These are phyloP conservation scores for Chamaea fasciata DNA, from an alignment of 2,113 vertebrate genomes.

Conservation along the genomic window DNA sequence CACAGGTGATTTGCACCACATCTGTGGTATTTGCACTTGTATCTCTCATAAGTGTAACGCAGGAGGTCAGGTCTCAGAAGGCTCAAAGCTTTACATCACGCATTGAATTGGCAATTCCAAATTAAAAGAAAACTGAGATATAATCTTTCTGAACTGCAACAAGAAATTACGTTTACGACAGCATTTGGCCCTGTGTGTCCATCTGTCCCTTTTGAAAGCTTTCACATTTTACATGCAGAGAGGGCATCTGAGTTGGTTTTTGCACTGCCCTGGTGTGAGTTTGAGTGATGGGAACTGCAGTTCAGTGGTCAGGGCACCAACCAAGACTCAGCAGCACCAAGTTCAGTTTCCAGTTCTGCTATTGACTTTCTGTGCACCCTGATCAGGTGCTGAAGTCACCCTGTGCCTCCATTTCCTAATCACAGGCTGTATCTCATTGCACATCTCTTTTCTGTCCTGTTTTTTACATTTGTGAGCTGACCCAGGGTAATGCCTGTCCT, in stretches of 20 bases:
- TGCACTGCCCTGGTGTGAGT: accelerated
- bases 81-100: conserved; percentile 13
- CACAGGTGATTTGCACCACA: neutral
- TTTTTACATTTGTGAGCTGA: neutral
- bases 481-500: neutral
- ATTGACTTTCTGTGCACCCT: neutral
- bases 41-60: neutral
- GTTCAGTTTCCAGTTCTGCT: neutral
- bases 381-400: neutral
- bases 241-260: neutral
- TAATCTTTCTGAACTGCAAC: neutral
- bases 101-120: conserved; percentile 21
- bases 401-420: neutral
- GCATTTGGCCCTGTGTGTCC: neutral
- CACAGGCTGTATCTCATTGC: neutral
- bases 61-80: neutral
- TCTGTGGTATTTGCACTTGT: neutral
- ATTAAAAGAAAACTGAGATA: conserved; percentile 17
- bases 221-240: neutral
- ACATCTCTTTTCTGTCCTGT: neutral
- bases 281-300: neutral
- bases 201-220: neutral
- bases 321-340: neutral
- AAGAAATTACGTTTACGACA: conserved; percentile 1
- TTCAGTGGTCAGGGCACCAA: neutral